A percentile compares a stretch with the other conserved stretches of the same genome.
These are phyloP conservation scores for Larimichthys polyactis DNA, from an alignment of 2,113 vertebrate genomes.

Conservation along the genomic window DNA sequence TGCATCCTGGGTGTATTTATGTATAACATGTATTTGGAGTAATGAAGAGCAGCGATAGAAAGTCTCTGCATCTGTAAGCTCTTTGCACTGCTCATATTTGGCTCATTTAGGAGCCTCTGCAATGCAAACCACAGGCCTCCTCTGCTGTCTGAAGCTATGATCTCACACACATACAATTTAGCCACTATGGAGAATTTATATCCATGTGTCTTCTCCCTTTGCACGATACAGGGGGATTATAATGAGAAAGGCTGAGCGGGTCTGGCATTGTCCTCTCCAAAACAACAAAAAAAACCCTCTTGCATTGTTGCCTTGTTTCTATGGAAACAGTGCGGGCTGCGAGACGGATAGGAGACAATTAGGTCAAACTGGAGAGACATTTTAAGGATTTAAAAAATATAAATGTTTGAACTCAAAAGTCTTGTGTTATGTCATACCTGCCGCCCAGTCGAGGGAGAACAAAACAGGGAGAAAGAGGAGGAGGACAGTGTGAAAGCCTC, in stretches of 20 bases:
- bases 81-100: conserved; percentile 47
- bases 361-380: conserved; percentile 40
- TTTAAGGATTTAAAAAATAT: conserved; percentile 1
- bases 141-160: conserved; percentile 25
- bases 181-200: conserved; percentile 41
- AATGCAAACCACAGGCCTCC: conserved; percentile 38
- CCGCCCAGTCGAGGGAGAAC: background rate
- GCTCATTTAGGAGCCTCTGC: conserved; percentile 41
- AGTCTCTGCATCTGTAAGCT: conserved; percentile 49
- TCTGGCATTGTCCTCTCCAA: conserved; percentile 62
- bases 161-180: conserved; percentile 38
- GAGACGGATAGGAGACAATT: conserved; percentile 37
- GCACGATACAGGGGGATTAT: conserved; percentile 43
- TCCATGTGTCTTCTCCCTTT: conserved; percentile 18
- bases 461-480: conserved; percentile 22
- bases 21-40: background rate
- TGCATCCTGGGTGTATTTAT: conserved; percentile 5
- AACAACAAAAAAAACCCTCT: conserved; percentile 62
- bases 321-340: conserved; percentile 60
- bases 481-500: background rate
- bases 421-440: conserved; percentile 41
- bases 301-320: conserved; percentile 71
- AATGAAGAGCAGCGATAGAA: conserved; percentile 26
- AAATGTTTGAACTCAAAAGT: conserved; percentile 12
- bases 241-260: conserved; percentile 37